Evolutionary conservation across 1,140 invertebrate species (phyloP).

Genomic region (Pseudomyrmex flavicornis): DNA sequence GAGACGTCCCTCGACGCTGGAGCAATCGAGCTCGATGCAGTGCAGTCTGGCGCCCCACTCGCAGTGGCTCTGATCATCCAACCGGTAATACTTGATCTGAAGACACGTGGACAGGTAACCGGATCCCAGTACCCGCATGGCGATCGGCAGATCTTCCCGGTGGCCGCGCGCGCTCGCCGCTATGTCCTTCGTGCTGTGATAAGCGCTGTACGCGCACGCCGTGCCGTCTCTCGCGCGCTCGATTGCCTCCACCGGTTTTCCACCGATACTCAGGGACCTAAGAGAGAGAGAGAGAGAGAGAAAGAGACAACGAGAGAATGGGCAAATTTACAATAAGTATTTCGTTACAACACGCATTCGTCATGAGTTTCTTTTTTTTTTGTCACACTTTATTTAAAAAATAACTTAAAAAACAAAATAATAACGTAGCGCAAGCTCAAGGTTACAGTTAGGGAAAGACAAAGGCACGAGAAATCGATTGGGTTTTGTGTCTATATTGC

Average conservation of each 20-base stretch:
- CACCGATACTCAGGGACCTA: conserved; percentile 83
- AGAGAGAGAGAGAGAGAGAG: conserved; percentile 33
- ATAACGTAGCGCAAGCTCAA: not conserved
- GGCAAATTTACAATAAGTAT: no score
- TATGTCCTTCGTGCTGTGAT: conserved; percentile 82
- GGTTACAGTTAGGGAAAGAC: not conserved
- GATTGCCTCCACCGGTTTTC: conserved; percentile 80
- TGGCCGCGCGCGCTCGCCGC: conserved; percentile 81
- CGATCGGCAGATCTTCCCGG: conserved; percentile 83
- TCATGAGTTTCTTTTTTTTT: no score
- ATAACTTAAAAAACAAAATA: not conserved
- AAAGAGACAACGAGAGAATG: no score
- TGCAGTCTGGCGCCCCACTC: conserved; percentile 86
- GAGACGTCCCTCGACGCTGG: conserved; percentile 83
- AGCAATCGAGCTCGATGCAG: conserved; percentile 87
- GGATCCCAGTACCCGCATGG: conserved; percentile 83
- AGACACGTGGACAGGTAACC: conserved; percentile 85
- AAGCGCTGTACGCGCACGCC: conserved; percentile 84
- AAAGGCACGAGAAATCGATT: conserved; percentile 3
- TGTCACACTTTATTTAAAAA: not conserved
- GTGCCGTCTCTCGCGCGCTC: conserved; percentile 83
- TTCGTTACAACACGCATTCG: no score
- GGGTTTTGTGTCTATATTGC: not conserved
- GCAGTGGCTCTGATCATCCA: conserved; percentile 85
- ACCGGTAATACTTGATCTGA: conserved; percentile 86